These are phyloP conservation scores for Chaetodon auriga DNA, from an alignment of 2,113 vertebrate species.

Conservation along the genomic window DNA sequence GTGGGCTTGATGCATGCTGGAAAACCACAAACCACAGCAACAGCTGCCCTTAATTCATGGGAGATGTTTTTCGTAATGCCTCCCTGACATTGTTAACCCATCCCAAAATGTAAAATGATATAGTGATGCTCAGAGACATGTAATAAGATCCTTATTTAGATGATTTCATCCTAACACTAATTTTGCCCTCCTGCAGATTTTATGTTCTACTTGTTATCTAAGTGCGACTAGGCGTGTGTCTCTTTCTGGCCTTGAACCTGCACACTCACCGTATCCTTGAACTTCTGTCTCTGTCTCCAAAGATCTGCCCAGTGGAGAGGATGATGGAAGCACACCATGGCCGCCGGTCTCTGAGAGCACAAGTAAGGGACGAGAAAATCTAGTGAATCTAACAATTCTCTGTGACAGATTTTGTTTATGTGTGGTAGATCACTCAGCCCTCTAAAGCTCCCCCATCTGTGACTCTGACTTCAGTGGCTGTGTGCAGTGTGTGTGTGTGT, in stretches of 20 bases:
- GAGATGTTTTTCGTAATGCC: conserved; percentile 42
- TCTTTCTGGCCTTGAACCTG: neutral
- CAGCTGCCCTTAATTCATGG: conserved; percentile 64
- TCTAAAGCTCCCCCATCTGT: conserved; percentile 42
- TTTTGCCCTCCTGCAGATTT: neutral
- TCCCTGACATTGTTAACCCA: conserved; percentile 32
- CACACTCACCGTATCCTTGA: neutral
- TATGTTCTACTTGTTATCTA: neutral
- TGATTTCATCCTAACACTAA: conserved; percentile 1
- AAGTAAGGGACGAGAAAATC: conserved; percentile 72
- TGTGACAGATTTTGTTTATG: conserved; percentile 28
- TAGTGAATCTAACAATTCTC: neutral
- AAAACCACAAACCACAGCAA: conserved; percentile 44
- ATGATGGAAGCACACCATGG: conserved; percentile 83
- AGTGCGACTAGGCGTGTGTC: neutral
- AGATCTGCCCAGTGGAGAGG: conserved; percentile 84
- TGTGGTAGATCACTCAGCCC: conserved; percentile 39
- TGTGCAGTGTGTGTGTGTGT: conserved; percentile 3
- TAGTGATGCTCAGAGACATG: neutral
- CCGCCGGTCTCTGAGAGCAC: conserved; percentile 56
- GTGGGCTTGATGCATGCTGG: conserved; percentile 61
- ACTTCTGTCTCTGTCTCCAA: conserved; percentile 25
- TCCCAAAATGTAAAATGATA: neutral
- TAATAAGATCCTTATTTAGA: neutral
- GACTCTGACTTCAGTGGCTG: conserved; percentile 13